These are phyloP conservation scores for Pandemis cinnamomeana DNA, from an alignment of 2,888 invertebrate species.

Conservation along the genomic window DNA sequence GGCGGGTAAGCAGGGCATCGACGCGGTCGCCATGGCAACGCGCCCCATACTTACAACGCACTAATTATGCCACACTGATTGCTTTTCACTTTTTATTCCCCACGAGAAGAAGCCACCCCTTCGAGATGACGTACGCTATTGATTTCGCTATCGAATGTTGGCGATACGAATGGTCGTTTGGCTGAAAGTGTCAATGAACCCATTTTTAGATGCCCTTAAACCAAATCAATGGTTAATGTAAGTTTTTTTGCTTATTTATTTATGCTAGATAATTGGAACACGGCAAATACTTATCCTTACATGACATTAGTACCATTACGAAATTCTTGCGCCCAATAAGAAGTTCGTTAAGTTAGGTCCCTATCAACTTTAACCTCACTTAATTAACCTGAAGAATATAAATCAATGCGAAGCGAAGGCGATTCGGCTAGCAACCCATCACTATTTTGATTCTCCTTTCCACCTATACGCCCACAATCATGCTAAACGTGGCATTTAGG, in stretches of 20 bases:
- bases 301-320: background rate
- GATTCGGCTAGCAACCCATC: no score
- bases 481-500: no score
- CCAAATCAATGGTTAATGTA: background rate
- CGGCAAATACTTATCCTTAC: background rate
- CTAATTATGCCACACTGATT: conserved; percentile 85
- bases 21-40: conserved; percentile 76
- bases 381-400: background rate
- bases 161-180: conserved; percentile 14
- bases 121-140: conserved; percentile 59
- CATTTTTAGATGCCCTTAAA: conserved; percentile 10
- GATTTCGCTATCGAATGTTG: conserved; percentile 49
- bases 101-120: conserved; percentile 81
- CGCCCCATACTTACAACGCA: conserved; percentile 84
- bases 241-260: background rate
- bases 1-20: conserved; percentile 78
- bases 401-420: background rate
- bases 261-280: no score
- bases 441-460: no score
- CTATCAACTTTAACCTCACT: no score
- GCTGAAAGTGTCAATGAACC: conserved; percentile 23
- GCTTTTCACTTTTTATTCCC: conserved; percentile 83
- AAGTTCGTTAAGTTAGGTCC: no score
- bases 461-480: no score
- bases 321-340: background rate